These are phyloP conservation scores for Campoplex nolae DNA, from an alignment of 2,888 invertebrate species.

Conservation along the genomic window DNA sequence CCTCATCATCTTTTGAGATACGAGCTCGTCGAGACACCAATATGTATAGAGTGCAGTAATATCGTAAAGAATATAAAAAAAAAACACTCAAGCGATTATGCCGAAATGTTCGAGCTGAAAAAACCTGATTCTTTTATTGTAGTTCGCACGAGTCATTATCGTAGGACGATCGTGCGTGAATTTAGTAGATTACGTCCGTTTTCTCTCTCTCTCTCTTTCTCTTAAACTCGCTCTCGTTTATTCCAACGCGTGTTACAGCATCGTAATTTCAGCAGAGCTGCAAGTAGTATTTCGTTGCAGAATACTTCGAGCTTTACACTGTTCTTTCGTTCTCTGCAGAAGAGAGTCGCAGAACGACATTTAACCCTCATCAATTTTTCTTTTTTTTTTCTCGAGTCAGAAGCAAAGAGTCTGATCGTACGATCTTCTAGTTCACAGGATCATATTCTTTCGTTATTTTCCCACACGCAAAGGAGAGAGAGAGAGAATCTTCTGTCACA, in stretches of 20 bases:
- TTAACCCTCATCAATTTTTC: neutral
- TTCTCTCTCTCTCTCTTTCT: neutral
- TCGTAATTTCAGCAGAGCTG: slow-evolving; percentile 57
- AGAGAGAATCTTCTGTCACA: neutral
- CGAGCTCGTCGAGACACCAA: neutral
- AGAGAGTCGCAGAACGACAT: neutral
- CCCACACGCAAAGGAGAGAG: slow-evolving; percentile 10
- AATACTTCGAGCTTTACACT: slow-evolving; percentile 31
- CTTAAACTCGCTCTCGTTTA: slow-evolving; percentile 24
- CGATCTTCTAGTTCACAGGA: slow-evolving; percentile 21
- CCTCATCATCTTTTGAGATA: slow-evolving; percentile 22
- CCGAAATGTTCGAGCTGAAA: slow-evolving; percentile 34
- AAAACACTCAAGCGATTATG: slow-evolving; percentile 68
- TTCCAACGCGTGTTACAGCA: slow-evolving; percentile 61
- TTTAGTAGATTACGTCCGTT: slow-evolving; percentile 6
- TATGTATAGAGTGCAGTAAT: slow-evolving; percentile 25
- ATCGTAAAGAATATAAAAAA: slow-evolving; percentile 45
- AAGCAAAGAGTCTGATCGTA: slow-evolving; percentile 12
- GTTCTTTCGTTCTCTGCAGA: slow-evolving; percentile 34
- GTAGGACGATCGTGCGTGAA: slow-evolving; percentile 60
- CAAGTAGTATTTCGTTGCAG: slow-evolving; percentile 7
- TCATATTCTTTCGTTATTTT: slow-evolving; percentile 42
- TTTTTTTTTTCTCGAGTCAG: neutral
- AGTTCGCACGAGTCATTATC: slow-evolving; percentile 69
- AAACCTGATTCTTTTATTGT: slow-evolving; percentile 69